Evolutionary conservation across 2,888 invertebrate genomes (phyloP).

Genomic region (Drosophila anomelani): DNA sequence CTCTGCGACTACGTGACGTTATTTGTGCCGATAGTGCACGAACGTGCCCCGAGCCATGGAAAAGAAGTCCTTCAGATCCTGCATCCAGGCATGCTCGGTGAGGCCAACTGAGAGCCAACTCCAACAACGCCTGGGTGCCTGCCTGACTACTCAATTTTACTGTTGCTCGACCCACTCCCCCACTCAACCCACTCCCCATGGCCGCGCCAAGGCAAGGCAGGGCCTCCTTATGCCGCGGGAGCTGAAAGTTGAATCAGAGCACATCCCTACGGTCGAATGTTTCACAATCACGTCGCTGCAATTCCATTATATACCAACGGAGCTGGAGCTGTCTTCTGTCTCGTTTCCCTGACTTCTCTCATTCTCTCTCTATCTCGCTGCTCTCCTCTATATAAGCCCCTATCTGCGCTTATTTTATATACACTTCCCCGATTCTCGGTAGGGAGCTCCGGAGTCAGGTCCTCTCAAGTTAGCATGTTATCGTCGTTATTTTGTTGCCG

Average conservation of each 20-base stretch:
- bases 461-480: conserved; percentile 65
- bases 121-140: background rate
- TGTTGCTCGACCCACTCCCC: conserved; percentile 37
- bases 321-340: conserved; percentile 42
- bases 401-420: conserved; percentile 52
- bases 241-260: conserved; percentile 83
- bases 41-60: conserved; percentile 74
- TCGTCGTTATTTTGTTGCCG: conserved; percentile 69
- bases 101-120: conserved; percentile 55
- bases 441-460: conserved; percentile 41
- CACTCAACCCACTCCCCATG: conserved; percentile 11
- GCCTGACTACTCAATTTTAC: conserved; percentile 74
- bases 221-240: conserved; percentile 62
- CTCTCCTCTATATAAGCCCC: conserved; percentile 21
- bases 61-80: conserved; percentile 20
- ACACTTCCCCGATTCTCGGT: conserved; percentile 47
- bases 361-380: conserved; percentile 2
- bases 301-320: conserved; percentile 82
- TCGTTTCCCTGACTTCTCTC: conserved; percentile 17
- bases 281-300: conserved; percentile 84
- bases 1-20: conserved; percentile 84
- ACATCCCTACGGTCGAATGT: conserved; percentile 84
- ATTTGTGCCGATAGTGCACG: conserved; percentile 83
- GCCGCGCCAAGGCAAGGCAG: conserved; percentile 41
- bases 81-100: conserved; percentile 53